Evolutionary conservation across 2,888 invertebrate genomes (phyloP).

Genomic region (Pammene aurita): DNA sequence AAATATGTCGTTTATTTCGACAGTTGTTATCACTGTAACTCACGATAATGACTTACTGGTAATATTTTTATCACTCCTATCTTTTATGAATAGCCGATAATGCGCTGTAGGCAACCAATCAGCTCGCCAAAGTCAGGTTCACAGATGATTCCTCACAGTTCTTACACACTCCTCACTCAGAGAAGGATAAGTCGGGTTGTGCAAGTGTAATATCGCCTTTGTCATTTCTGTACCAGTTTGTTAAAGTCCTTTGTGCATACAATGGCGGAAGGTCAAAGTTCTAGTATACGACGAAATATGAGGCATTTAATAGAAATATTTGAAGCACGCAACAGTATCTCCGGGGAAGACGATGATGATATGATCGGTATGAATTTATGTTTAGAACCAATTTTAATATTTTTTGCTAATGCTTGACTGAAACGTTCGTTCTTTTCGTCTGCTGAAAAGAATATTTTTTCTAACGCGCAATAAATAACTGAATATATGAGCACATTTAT

Average conservation of each 20-base stretch:
- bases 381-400: neutral
- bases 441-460: too few species aligned
- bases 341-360: conserved; percentile 52
- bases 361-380: conserved; percentile 25
- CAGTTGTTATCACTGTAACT: conserved; percentile 27
- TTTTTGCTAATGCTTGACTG: too few species aligned
- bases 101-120: conserved; percentile 45
- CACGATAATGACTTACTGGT: conserved; percentile 25
- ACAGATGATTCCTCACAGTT: neutral
- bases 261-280: conserved; percentile 57
- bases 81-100: conserved; percentile 61
- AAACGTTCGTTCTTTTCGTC: too few species aligned
- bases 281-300: conserved; percentile 61
- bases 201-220: conserved; percentile 4
- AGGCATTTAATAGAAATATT: conserved; percentile 72
- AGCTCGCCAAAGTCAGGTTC: conserved; percentile 19
- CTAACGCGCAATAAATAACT: too few species aligned
- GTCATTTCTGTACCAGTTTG: conserved; percentile 12
- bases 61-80: conserved; percentile 63
- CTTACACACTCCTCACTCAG: conserved; percentile 5
- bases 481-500: too few species aligned
- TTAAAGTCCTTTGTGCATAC: conserved; percentile 41
- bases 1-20: conserved; percentile 9
- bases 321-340: conserved; percentile 58
- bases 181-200: neutral